A percentile compares a stretch with the other conserved stretches of the same genome.
phyloP scores from a whole-genome alignment of 2,797 vertebrate genomes.

The Sciurus vulgaris region DNA sequence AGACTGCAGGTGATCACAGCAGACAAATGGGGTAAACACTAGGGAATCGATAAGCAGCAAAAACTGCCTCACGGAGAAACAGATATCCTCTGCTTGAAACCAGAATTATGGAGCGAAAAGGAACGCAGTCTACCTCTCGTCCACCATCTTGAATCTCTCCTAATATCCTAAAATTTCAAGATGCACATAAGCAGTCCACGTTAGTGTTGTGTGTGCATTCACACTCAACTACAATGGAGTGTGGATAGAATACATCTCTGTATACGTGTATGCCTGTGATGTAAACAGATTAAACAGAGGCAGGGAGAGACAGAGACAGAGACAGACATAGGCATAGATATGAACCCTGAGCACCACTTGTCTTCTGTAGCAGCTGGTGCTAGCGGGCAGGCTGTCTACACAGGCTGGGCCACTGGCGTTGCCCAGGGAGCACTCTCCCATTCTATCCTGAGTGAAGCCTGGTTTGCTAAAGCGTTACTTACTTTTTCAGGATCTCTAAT shows the following conservation, averaged over 20 bases:
- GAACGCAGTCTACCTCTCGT: too few species aligned
- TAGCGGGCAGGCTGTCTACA: background rate
- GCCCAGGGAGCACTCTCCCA: background rate
- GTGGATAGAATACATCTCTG: background rate
- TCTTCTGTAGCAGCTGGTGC: too few species aligned
- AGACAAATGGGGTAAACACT: too few species aligned
- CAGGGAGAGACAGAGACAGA: background rate
- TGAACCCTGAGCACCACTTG: background rate
- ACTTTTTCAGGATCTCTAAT: background rate
- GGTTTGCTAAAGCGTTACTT: background rate
- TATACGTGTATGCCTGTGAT: too few species aligned
- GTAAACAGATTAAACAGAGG: too few species aligned
- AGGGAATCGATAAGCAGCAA: too few species aligned
- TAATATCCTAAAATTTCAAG: background rate
- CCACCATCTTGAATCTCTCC: too few species aligned
- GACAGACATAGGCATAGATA: background rate
- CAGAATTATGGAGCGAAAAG: too few species aligned
- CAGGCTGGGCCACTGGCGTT: accelerated
- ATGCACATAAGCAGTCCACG: background rate
- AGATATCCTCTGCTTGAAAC: too few species aligned
- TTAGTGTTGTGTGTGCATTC: background rate
- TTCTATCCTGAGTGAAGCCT: background rate
- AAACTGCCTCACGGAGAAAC: too few species aligned
- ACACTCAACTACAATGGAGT: background rate
- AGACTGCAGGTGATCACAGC: too few species aligned